Base-by-base conservation (phyloP, 2,888 invertebrate species). In the Gnatocerus cornutus region DNA sequence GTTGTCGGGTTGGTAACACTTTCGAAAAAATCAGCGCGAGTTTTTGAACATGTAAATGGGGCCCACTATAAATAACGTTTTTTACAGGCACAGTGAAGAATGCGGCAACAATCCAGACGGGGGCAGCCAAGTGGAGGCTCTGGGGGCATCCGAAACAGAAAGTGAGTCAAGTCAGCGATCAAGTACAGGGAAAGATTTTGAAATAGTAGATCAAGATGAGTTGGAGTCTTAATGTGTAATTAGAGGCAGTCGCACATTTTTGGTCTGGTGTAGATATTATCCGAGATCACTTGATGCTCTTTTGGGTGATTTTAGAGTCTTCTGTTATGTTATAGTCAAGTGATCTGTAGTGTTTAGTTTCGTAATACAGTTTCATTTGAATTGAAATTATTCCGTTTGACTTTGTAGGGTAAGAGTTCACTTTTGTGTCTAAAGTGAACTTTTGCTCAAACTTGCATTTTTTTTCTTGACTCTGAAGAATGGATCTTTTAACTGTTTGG, bases 131-230 rank as follows among this genome's bases (percentile, higher is more conserved):
- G 70, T 67, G 2, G 70, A 71, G 29, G 29, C 33, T 1, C 12
- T 67, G 8, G 69, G 59, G 0, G 62, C 87, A 71, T 93, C 93
- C 0, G 95, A 94, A 81, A 94, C 94, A 9, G 95, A 95, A 78
- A 93, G 93, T 0, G 93, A 93, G 82, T 90, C 90, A 79, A 93
- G 93, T 77, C 92, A 92, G 80, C 89, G 93, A 63, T 93, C 93
- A 9, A 93, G 93, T 74, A 93, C 93, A 0, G 95, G 93, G 76
- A 90, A 92, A 78, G 95, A 96, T 87, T 95, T 95, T 84, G 96
- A 95, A 86, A 94, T 95, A 82, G 91, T 96, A 58, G 93, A 94
- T 79, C 89, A 89, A 29, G 90, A 87, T 12, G 92, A 92, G 78
- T 82, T 91, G 33, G 90, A 90, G 56, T 77, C 79, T 72, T 79